A percentile compares a stretch with the other conserved stretches of the same genome.
Conservation (phyloP, 92 coral and sea anemone genomes). For the Micromussa lordhowensis region DNA sequence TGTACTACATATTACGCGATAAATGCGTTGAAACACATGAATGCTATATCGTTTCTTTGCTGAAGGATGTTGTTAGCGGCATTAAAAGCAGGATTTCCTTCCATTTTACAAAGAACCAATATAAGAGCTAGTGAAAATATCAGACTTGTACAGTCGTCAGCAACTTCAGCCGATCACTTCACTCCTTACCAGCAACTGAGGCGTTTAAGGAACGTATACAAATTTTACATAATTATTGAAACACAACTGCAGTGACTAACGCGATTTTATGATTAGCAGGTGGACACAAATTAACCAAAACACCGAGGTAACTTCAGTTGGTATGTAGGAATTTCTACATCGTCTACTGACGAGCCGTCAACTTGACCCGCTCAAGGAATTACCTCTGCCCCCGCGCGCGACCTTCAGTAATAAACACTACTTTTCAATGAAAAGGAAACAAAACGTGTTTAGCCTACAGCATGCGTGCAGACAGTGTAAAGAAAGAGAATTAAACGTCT, state of each 20-base stretch:
- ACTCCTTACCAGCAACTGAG: not conserved
- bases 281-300: not conserved
- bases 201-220: not conserved
- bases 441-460: not conserved
- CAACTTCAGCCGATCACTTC: not conserved
- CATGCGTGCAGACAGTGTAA: not conserved
- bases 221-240: not conserved
- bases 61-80: not conserved
- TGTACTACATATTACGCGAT: not conserved
- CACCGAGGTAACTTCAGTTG: not conserved
- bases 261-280: not conserved
- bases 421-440: not conserved
- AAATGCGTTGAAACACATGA: not conserved
- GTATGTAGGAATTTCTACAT: not conserved
- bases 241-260: not conserved
- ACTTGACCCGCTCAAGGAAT: conserved; percentile 11
- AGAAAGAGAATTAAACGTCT: not conserved
- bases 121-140: not conserved
- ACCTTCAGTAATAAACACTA: not conserved
- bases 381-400: not conserved
- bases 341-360: not conserved
- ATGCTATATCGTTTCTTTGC: not conserved
- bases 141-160: not conserved
- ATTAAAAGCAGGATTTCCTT: not conserved
- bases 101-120: not conserved